A percentile compares a stretch with the other conserved stretches of the same genome.
Conservation (phyloP, 2,797 vertebrate genomes). For the Microcaecilia unicolor region DNA sequence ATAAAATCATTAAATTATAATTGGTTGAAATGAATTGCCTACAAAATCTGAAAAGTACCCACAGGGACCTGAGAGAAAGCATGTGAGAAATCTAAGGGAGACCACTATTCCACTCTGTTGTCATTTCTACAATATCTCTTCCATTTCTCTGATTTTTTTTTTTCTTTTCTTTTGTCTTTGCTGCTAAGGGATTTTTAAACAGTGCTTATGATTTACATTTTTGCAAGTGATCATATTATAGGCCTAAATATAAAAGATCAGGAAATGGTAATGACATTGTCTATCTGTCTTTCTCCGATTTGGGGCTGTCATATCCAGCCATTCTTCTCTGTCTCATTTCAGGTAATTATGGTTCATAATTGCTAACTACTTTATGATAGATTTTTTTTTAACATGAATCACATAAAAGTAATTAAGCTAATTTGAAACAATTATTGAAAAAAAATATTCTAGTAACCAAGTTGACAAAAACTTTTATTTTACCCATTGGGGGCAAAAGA, state of each 20-base stretch:
- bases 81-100: too few species aligned
- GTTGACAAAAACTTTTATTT: slow-evolving; percentile 44
- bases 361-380: slow-evolving; percentile 31
- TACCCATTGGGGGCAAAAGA: slow-evolving; percentile 39
- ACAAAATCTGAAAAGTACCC: too few species aligned
- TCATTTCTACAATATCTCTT: too few species aligned
- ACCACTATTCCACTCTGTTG: too few species aligned
- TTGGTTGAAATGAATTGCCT: too few species aligned
- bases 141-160: too few species aligned
- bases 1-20: too few species aligned
- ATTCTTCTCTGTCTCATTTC: slow-evolving; percentile 11
- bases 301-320: slow-evolving; percentile 5
- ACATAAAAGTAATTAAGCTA: slow-evolving; percentile 42
- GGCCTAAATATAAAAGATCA: slow-evolving; percentile 6
- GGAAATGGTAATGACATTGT: slow-evolving; percentile 4
- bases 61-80: too few species aligned
- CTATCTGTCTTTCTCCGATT: slow-evolving; percentile 14
- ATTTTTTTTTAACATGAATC: slow-evolving; percentile 34
- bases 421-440: slow-evolving; percentile 43
- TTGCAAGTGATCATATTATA: slow-evolving; percentile 4
- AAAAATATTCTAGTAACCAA: slow-evolving; percentile 42
- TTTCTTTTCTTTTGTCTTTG: too few species aligned
- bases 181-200: too few species aligned
- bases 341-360: slow-evolving; percentile 29
- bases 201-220: too few species aligned